phyloP scores from a whole-genome alignment of 2,888 invertebrate genomes.

The Plutella xylostella region DNA sequence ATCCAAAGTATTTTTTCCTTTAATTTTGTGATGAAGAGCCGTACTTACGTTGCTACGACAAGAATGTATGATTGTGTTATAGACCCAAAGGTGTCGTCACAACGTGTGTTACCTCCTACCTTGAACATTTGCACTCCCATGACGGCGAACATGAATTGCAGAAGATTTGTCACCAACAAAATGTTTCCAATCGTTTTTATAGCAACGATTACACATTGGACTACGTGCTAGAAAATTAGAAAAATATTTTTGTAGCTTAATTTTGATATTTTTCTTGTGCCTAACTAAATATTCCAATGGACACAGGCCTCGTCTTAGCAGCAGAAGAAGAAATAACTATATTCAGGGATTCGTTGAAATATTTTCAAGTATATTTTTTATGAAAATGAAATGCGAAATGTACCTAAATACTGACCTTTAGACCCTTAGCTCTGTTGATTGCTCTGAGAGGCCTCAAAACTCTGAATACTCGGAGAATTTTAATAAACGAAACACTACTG shows the following conservation, averaged over 20 bases:
- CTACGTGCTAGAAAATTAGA: slow-evolving; percentile 88
- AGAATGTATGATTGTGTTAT: too few relatives aligned
- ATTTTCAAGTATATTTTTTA: slow-evolving; percentile 15
- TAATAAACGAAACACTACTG: slow-evolving; percentile 90
- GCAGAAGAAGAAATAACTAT: background rate
- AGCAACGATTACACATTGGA: slow-evolving; percentile 99
- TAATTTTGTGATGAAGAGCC: too few relatives aligned
- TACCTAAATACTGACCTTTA: slow-evolving; percentile 81
- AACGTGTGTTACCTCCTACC: slow-evolving; percentile 73
- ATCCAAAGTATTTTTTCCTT: background rate
- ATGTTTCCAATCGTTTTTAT: slow-evolving; percentile 99
- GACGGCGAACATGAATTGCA: slow-evolving; percentile 99
- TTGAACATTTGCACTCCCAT: slow-evolving; percentile 99
- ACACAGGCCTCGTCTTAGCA: background rate
- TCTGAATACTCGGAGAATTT: slow-evolving; percentile 96
- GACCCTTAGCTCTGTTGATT: slow-evolving; percentile 98
- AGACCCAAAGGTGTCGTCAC: slow-evolving; percentile 60
- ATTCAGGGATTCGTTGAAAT: background rate
- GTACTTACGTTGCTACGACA: too few relatives aligned
- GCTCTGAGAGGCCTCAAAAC: slow-evolving; percentile 97
- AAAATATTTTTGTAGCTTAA: slow-evolving; percentile 11
- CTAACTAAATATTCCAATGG: background rate
- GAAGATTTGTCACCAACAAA: slow-evolving; percentile 99
- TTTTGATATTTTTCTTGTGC: slow-evolving; percentile 2
- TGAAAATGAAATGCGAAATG: slow-evolving; percentile 9